Conservation (phyloP, 2,888 invertebrate species). For the Amiota mariae region DNA sequence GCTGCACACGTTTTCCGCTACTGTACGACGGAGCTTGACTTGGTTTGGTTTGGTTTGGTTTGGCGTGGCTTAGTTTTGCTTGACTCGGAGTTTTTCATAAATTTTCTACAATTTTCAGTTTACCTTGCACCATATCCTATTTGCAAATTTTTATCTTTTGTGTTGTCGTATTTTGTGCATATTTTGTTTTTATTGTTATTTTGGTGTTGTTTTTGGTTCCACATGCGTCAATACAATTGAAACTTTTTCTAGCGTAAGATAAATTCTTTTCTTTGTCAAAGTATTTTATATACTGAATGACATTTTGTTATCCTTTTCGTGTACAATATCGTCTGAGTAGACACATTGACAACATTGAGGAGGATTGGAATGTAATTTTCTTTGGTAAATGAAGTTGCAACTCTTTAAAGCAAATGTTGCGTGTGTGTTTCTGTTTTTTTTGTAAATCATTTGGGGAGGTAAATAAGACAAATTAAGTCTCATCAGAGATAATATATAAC, state of each 20-base stretch:
- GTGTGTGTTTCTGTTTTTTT: too few relatives aligned
- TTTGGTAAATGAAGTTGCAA: constrained; percentile 18
- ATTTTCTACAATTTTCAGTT: constrained; percentile 5
- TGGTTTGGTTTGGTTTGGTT: constrained; percentile 7
- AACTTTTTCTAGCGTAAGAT: constrained; percentile 21
- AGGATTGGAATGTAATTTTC: constrained; percentile 17
- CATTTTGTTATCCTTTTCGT: constrained; percentile 21
- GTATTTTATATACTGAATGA: constrained; percentile 5
- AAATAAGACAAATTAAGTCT: too few relatives aligned
- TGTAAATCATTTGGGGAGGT: too few relatives aligned
- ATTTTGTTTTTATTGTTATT: constrained; percentile 7
- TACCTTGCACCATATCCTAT: not conserved
- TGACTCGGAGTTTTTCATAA: not conserved
- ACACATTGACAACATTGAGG: constrained; percentile 23
- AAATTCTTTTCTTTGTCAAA: constrained; percentile 16
- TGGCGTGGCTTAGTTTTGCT: not conserved
- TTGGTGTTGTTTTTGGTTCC: not conserved
- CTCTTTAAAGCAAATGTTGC: not conserved
- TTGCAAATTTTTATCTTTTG: constrained; percentile 5
- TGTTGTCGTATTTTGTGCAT: not conserved
- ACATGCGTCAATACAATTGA: constrained; percentile 23
- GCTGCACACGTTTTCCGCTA: constrained; percentile 45
- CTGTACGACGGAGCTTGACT: not conserved
- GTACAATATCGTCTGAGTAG: constrained; percentile 7
- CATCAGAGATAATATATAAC: too few relatives aligned